These are phyloP conservation scores for Polyodon spathula DNA, from an alignment of 2,113 vertebrate genomes.

Conservation along the genomic window DNA sequence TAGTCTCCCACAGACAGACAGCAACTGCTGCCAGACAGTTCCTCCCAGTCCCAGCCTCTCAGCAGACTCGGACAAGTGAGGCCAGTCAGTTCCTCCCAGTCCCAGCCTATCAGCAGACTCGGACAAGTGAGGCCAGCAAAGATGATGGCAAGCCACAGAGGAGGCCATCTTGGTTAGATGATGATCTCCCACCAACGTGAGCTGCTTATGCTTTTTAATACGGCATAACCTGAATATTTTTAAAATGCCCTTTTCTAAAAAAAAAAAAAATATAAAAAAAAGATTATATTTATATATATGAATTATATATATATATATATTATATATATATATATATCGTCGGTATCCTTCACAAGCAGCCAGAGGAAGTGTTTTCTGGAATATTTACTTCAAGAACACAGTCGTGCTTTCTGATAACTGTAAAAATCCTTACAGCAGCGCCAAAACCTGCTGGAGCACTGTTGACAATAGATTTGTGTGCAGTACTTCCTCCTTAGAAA, in stretches of 20 bases:
- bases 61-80: slow-evolving; percentile 43
- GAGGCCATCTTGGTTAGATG: slow-evolving; percentile 48
- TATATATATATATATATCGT: too few species aligned
- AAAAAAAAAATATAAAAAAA: too few species aligned
- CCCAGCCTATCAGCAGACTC: slow-evolving; percentile 49
- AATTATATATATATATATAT: neutral
- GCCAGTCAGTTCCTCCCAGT: slow-evolving; percentile 60
- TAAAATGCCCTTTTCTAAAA: neutral
- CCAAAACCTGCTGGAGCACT: too few species aligned
- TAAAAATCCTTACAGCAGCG: too few species aligned
- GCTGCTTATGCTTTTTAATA: slow-evolving; percentile 27
- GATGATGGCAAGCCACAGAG: slow-evolving; percentile 35
- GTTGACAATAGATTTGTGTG: too few species aligned
- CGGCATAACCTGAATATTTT: neutral
- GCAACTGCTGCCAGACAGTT: slow-evolving; percentile 43
- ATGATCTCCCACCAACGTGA: slow-evolving; percentile 54
- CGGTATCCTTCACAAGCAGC: too few species aligned
- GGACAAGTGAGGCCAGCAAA: slow-evolving; percentile 28
- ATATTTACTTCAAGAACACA: too few species aligned
- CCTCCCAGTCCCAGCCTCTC: slow-evolving; percentile 56
- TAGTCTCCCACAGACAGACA: slow-evolving; percentile 40
- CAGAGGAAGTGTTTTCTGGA: too few species aligned
- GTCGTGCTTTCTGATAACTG: too few species aligned
- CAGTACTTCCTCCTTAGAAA: too few species aligned
- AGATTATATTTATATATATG: too few species aligned